A percentile compares a stretch with the other conserved stretches of the same genome.
Evolutionary conservation across 2,888 invertebrate species (phyloP).

Genomic region (Melieria omissa): DNA sequence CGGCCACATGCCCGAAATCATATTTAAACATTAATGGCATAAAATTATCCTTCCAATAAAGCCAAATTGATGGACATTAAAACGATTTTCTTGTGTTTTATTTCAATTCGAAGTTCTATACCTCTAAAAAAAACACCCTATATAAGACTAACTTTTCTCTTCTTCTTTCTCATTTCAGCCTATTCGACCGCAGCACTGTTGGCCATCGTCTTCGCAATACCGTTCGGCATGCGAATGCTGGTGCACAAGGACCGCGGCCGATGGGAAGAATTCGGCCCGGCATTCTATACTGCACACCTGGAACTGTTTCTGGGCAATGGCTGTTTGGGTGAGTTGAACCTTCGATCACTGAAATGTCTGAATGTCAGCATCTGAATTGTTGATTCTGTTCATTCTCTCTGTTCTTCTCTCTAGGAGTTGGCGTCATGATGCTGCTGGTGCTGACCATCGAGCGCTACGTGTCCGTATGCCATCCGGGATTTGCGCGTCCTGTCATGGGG

Average conservation of each 20-base stretch:
- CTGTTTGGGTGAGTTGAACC: constrained; percentile 70
- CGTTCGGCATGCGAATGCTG: constrained; percentile 75
- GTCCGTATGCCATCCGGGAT: constrained; percentile 79
- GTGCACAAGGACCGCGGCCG: constrained; percentile 75
- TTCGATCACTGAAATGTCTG: background rate
- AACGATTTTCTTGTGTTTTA: no score
- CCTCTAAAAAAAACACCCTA: no score
- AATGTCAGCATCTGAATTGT: background rate
- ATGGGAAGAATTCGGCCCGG: constrained; percentile 74
- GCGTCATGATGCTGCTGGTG: constrained; percentile 80
- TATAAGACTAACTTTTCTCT: background rate
- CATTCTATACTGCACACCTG: constrained; percentile 77
- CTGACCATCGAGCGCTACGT: constrained; percentile 80
- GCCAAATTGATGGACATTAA: no score
- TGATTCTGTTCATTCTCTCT: background rate
- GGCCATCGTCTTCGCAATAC: constrained; percentile 77
- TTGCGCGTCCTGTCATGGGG: constrained; percentile 74
- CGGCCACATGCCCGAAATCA: no score
- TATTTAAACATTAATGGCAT: no score
- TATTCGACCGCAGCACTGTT: constrained; percentile 82
- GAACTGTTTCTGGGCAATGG: constrained; percentile 79
- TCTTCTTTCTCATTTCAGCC: constrained; percentile 67
- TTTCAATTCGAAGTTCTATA: no score
- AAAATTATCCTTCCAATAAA: no score
- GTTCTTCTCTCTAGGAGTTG: constrained; percentile 69